These are phyloP conservation scores for Gymnoscopelus microlampas DNA, from an alignment of 2,797 vertebrate species.

Conservation along the genomic window DNA sequence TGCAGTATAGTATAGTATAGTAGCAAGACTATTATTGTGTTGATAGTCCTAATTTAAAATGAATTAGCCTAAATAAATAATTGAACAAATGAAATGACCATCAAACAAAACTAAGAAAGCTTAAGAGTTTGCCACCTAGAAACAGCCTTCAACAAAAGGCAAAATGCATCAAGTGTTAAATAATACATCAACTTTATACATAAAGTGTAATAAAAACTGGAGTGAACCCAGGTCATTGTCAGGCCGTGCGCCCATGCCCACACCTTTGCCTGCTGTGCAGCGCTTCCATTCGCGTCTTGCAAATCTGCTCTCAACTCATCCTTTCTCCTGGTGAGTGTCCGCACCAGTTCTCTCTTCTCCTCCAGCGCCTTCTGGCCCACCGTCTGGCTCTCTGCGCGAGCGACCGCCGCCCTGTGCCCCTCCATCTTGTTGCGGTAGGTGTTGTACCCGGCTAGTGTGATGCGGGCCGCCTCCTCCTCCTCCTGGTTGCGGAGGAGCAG, in stretches of 20 bases:
- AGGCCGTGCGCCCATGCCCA: background rate
- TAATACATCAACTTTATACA: background rate
- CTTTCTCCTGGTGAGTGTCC: conserved; percentile 50
- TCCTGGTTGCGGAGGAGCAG: conserved; percentile 48
- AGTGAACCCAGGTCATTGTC: background rate
- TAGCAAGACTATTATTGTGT: too few relatives aligned
- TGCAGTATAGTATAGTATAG: too few relatives aligned
- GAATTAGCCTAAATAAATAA: background rate
- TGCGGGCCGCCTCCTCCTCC: conserved; percentile 44
- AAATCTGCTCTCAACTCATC: conserved; percentile 67
- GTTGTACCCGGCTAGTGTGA: conserved; percentile 30
- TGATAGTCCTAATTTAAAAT: too few relatives aligned
- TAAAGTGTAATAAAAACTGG: background rate
- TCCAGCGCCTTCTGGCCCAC: conserved; percentile 56
- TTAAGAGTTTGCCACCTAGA: background rate
- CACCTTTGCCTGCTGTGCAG: conserved; percentile 65
- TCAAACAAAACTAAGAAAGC: background rate
- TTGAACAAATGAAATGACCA: background rate
- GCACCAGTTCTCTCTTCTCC: conserved; percentile 58
- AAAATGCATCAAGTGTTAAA: background rate
- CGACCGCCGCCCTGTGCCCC: conserved; percentile 56
- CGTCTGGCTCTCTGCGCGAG: conserved; percentile 41
- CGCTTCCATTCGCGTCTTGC: conserved; percentile 64
- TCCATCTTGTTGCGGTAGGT: conserved; percentile 69
- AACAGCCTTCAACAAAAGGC: background rate